Evolutionary conservation across 2,888 invertebrate species (phyloP), one percentile per base, ranked within the genome.

Genomic region (Lasius fuliginosus): DNA sequence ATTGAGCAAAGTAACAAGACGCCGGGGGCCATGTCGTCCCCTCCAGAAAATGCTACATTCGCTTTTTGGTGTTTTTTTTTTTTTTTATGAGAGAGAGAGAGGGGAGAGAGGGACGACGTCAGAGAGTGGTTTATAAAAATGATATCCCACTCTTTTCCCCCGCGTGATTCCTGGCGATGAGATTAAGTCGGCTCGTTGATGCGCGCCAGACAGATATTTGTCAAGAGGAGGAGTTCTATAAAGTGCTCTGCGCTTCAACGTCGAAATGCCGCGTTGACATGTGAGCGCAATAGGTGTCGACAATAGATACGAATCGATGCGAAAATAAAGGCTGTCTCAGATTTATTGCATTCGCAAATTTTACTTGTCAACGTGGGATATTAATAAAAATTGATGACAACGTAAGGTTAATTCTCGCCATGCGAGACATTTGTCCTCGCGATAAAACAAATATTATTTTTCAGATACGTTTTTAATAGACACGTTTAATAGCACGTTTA

Each of bases 1-100:
- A 88, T 88, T 85, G 87, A 76, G 46, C 71, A 49, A 49, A 64
- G 69, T 74, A 81, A 64, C 71, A 73, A 69, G 64, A n/a, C 53
- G 68, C 60, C 46, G 53, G 74, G 23, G 42, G 64, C n/a, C 12
- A 53, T 27, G 46, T 30, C 36, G 40, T 36, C 49, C 42, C 2
- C 27, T 27, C 23, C 12, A 60, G 67, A 84, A 65, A 77, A 83
- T 30, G 40, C 18, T 68, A 53, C 42, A 53, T 33, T 68, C 56
- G 67, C 53, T 68, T 77, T 60, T 11, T 46, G 58, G 18, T 79
- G 5, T 36, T 3, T 36, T 36, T 73, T 46, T 46, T 49, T 71
- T 27, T 42, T 58, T 46, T 46, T 46, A 18, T 12, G n/a, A 30
- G 4, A 62, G 8, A 62, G 40, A 40, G 9, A 60, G 30, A 23